A percentile compares a stretch with the other conserved stretches of the same genome.
These are phyloP conservation scores for Palythoa grandiflora DNA, from an alignment of 92 coral and sea anemone species.

Conservation along the genomic window DNA sequence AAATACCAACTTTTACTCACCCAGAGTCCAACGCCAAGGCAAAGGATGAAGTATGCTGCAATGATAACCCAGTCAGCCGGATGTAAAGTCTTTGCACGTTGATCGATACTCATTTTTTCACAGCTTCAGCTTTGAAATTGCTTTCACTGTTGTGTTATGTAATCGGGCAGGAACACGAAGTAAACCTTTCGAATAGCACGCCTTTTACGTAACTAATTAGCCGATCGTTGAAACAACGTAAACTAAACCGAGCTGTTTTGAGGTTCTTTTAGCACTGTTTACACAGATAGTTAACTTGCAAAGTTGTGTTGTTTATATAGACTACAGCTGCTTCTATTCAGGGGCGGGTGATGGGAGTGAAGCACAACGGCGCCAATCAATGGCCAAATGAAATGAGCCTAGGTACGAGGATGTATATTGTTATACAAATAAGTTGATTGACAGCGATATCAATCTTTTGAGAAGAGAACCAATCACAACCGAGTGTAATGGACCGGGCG, in stretches of 20 bases:
- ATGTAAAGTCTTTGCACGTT: slow-evolving; percentile 13
- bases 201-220: background rate
- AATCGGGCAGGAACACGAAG: background rate
- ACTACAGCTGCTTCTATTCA: background rate
- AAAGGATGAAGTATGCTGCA: slow-evolving; percentile 80
- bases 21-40: slow-evolving; percentile 84
- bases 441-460: too few relatives aligned
- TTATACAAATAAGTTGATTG: too few relatives aligned
- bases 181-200: background rate
- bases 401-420: background rate
- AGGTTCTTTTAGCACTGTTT: background rate
- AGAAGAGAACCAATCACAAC: too few relatives aligned
- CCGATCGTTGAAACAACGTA: background rate
- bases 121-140: background rate
- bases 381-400: background rate
- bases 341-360: background rate
- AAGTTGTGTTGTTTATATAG: background rate
- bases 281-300: background rate
- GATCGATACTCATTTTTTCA: slow-evolving; percentile 1
- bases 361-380: background rate
- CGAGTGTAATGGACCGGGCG: too few relatives aligned
- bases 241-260: background rate
- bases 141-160: background rate
- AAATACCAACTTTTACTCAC: slow-evolving; percentile 58
- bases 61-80: slow-evolving; percentile 88